Percentiles rank a stretch among this genome's conserved stretches.
These are phyloP conservation scores for Protonemura montana DNA, from an alignment of 2,888 invertebrate genomes.

Conservation along the genomic window DNA sequence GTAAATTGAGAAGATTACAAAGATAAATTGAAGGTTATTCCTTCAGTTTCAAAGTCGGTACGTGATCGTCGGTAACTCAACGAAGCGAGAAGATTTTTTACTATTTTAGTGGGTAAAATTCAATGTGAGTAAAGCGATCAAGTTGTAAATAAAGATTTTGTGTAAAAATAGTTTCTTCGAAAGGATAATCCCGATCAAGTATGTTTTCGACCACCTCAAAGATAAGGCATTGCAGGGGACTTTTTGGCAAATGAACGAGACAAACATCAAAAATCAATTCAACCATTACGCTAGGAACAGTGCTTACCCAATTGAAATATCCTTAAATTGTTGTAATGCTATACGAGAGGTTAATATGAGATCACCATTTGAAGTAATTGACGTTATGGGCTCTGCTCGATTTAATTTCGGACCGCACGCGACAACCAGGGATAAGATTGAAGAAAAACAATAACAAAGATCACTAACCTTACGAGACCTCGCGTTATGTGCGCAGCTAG, in stretches of 20 bases:
- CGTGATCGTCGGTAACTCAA: neutral
- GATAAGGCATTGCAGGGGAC: neutral
- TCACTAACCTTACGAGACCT: neutral
- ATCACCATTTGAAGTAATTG: neutral
- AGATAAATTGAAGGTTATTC: neutral
- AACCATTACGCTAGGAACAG: too few species aligned
- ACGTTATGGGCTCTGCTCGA: neutral
- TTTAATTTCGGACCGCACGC: too few species aligned
- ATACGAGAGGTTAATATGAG: neutral
- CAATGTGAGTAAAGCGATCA: too few species aligned
- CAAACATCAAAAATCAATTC: too few species aligned
- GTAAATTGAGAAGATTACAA: neutral
- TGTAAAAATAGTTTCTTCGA: neutral
- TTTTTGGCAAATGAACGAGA: neutral
- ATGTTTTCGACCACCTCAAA: neutral
- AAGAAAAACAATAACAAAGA: neutral
- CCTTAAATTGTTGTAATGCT: neutral
- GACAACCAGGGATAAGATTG: too few species aligned
- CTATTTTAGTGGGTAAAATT: neutral
- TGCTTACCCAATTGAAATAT: neutral
- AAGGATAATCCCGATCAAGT: neutral
- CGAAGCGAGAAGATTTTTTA: neutral
- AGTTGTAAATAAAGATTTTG: neutral
- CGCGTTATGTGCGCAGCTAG: neutral
- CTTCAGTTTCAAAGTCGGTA: neutral